phyloP scores from a whole-genome alignment of 2,113 vertebrate species.

The Chrysochloris asiatica region DNA sequence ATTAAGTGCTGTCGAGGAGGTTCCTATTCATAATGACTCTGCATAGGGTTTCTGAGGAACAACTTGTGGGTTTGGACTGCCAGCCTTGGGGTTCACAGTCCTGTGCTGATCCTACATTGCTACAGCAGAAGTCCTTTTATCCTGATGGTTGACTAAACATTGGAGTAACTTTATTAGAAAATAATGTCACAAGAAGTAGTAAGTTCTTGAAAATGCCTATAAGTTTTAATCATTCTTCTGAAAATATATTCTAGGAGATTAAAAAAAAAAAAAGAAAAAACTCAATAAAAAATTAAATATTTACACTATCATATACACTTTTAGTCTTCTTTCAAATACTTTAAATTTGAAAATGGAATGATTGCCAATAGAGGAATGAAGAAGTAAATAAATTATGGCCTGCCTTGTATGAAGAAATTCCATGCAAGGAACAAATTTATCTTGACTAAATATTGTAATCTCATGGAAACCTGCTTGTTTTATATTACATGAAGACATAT shows the following conservation, averaged over 20 bases:
- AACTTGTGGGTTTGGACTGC: too few relatives aligned
- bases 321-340: not conserved
- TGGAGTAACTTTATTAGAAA: not conserved
- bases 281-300: not conserved
- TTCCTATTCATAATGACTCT: too few relatives aligned
- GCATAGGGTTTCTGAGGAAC: too few relatives aligned
- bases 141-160: not conserved
- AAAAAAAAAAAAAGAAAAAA: not conserved
- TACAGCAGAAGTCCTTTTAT: too few relatives aligned
- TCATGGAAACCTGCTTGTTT: not conserved
- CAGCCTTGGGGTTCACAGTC: too few relatives aligned
- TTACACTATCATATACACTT: not conserved
- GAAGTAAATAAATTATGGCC: not conserved
- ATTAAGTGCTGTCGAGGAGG: too few relatives aligned
- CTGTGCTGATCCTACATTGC: too few relatives aligned
- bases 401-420: not conserved
- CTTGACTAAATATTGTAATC: conserved; percentile 4
- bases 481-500: not conserved
- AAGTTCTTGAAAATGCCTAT: not conserved
- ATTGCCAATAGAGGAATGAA: not conserved
- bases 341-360: not conserved
- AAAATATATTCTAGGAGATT: not conserved
- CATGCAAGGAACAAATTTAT: not conserved
- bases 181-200: not conserved
- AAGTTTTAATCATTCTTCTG: not conserved